Conservation (phyloP, 2,797 vertebrate species). For the Falco novaeseelandiae region DNA sequence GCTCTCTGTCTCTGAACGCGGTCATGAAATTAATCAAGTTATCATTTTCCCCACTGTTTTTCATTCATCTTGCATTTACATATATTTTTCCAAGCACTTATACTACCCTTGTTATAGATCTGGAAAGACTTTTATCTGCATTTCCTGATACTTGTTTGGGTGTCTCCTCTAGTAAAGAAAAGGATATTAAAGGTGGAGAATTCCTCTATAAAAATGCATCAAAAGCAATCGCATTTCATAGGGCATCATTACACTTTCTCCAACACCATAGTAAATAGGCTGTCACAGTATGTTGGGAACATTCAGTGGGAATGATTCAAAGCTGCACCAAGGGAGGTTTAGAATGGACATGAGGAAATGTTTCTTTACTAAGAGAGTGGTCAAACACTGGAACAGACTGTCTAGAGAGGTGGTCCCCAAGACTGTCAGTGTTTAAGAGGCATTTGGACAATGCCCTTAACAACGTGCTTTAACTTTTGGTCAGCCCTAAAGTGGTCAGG, state of each 20-base stretch:
- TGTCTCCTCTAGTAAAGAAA: background rate
- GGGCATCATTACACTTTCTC: background rate
- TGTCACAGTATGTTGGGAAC: background rate
- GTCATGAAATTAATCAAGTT: background rate
- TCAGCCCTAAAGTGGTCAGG: background rate
- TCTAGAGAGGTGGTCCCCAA: too few relatives aligned
- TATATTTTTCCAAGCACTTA: background rate
- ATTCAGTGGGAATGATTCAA: background rate
- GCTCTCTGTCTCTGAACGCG: background rate
- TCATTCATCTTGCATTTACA: background rate
- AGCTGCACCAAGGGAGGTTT: background rate
- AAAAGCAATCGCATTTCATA: background rate
- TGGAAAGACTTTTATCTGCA: background rate
- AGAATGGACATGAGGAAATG: background rate
- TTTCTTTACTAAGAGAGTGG: background rate
- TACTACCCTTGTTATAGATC: background rate
- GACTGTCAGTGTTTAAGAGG: too few relatives aligned
- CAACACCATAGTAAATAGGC: background rate
- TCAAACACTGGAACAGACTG: background rate
- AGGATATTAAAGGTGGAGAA: background rate
- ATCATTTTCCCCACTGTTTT: background rate
- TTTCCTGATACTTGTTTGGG: background rate
- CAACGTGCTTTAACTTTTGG: background rate
- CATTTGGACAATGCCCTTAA: background rate
- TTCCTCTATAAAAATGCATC: background rate